Evolutionary conservation across 2,113 vertebrate species (phyloP), one percentile per base, ranked within the genome.

Genomic region (Saccopteryx leptura): DNA sequence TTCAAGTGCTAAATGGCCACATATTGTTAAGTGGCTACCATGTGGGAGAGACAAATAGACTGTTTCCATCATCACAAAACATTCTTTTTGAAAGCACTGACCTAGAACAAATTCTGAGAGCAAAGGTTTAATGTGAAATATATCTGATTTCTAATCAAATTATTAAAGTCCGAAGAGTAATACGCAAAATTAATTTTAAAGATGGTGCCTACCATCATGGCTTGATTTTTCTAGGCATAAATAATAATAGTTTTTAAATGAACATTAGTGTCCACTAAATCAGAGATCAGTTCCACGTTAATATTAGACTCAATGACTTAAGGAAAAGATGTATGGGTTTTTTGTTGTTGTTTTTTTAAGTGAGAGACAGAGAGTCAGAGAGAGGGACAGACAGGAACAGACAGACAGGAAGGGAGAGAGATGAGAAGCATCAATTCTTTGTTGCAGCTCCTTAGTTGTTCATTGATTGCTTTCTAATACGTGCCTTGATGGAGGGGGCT

Each of bases 151-250:
- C 50, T 12, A 85, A 56, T 63, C 24, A 69, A 78, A 69, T 89
- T 13, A 86, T 56, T 93, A 8, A 85, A 94, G 28, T 65, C 50
- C n/a, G 66, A 71, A 91, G 61, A 81, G 31, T 7, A 80, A n/a
- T 66, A 58, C 66, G 9, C 88, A 72, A 91, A 88, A 68, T 84
- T 50, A 66, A 24, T 91, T 84, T 88, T 89, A 79, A 94, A 94
- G 33, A 33, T 80, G n/a, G 28, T 79, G 69, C 4, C n/a, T 85
- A 68, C 48, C 13, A 61, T 85, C 60, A 24, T 91, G n/a, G 9
- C 28, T 85, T 96, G 18, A 2, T 93, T 97, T 71, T 76, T 71
- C 54, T 91, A 66, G 79, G n/a, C 23, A 72, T 61, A 78, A 91
- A 54, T 74, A 76, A 54, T 75, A 33, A 33, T 87, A 68, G 28